Conservation (phyloP, 2,888 invertebrate species). For the Dynastes tityus region DNA sequence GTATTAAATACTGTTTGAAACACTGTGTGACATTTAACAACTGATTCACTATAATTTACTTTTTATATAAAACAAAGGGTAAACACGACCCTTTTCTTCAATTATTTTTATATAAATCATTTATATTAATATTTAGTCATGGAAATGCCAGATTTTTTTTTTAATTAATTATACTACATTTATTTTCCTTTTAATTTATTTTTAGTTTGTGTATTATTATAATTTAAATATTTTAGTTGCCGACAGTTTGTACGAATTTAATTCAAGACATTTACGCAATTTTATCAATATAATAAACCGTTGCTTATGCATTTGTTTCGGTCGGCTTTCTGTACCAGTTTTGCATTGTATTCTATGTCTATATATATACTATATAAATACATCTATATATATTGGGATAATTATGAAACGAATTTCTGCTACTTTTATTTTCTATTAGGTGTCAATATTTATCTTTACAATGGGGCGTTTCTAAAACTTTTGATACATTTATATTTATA, state of each 20-base stretch:
- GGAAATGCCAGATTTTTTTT: constrained; percentile 44
- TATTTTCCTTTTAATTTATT: constrained; percentile 44
- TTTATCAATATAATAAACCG: constrained; percentile 32
- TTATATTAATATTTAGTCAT: constrained; percentile 38
- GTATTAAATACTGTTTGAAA: constrained; percentile 35
- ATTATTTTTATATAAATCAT: constrained; percentile 46
- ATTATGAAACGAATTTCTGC: constrained; percentile 33
- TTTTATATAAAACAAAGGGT: constrained; percentile 46
- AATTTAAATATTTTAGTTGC: constrained; percentile 41
- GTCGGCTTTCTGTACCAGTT: constrained; percentile 51
- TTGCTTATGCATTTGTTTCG: constrained; percentile 41
- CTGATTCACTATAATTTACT: constrained; percentile 40
- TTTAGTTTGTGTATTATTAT: constrained; percentile 45
- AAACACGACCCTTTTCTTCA: constrained; percentile 16
- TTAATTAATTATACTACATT: constrained; percentile 42
- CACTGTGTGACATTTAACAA: constrained; percentile 4
- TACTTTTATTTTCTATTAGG: constrained; percentile 36
- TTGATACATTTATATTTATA: constrained; percentile 61
- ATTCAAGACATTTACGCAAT: constrained; percentile 27
- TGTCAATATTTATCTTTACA: constrained; percentile 27
- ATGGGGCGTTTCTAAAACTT: constrained; percentile 54
- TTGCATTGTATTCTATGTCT: constrained; percentile 50
- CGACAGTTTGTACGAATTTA: constrained; percentile 40
- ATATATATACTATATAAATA: constrained; percentile 46
- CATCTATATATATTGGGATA: constrained; percentile 43